phyloP scores from a whole-genome alignment of 2,797 vertebrate genomes.

The Mormyrops boulengeri region DNA sequence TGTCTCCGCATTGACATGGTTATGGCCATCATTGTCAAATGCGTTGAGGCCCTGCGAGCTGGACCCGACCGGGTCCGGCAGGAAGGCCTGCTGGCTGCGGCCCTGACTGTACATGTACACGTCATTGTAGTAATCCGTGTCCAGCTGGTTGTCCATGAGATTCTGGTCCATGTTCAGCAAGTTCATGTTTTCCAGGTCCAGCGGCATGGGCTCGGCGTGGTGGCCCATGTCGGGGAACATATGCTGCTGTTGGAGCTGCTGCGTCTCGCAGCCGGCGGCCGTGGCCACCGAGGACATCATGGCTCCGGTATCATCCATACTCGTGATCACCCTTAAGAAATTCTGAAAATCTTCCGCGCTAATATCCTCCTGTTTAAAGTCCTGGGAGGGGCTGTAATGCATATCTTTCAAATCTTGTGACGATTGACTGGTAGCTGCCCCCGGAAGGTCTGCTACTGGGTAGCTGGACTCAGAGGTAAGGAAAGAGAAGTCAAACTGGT shows the following conservation, averaged over 20 bases:
- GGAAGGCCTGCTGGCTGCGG: constrained; percentile 38
- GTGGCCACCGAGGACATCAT: neutral
- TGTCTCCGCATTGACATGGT: constrained; percentile 37
- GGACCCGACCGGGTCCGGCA: constrained; percentile 31
- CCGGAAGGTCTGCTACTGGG: constrained; percentile 6
- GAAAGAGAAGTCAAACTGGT: constrained; percentile 36
- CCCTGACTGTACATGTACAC: constrained; percentile 48
- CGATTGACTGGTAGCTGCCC: neutral
- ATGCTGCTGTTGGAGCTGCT: constrained; percentile 33
- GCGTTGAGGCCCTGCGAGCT: constrained; percentile 27
- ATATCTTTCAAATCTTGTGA: constrained; percentile 27
- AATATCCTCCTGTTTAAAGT: constrained; percentile 30
- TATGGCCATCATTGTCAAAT: constrained; percentile 48
- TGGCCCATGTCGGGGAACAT: neutral
- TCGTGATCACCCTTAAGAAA: constrained; percentile 23
- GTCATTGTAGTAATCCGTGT: constrained; percentile 55
- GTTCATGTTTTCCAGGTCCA: constrained; percentile 22
- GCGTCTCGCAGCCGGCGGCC: neutral
- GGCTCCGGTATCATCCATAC: constrained; percentile 12
- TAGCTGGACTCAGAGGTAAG: constrained; percentile 16
- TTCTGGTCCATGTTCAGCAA: constrained; percentile 41
- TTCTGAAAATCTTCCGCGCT: neutral
- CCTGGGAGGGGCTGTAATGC: constrained; percentile 30
- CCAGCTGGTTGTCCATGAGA: constrained; percentile 32
- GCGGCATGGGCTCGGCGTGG: neutral